phyloP scores from a whole-genome alignment of 92 coral and sea anemone species.

The Pocillopora meandrina region DNA sequence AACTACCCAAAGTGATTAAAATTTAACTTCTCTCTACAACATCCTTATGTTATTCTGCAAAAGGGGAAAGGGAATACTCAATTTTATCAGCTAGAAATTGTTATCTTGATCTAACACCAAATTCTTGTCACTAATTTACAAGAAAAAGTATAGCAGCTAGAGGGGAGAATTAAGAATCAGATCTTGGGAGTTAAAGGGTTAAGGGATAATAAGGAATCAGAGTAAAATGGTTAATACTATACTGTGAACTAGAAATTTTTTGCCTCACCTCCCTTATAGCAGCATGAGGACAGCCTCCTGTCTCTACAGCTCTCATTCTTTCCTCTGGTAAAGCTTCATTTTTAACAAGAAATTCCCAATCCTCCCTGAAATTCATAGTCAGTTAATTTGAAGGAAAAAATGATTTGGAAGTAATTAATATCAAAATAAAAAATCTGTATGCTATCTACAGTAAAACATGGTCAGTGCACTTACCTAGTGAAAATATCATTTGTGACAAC shows the following conservation, averaged over 20 bases:
- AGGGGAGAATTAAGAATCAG: too few species aligned
- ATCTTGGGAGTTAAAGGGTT: too few species aligned
- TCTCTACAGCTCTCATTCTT: conserved; percentile 72
- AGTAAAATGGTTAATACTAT: not conserved
- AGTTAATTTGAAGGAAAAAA: not conserved
- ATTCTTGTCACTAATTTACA: too few species aligned
- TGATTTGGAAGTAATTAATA: too few species aligned
- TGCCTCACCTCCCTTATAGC: conserved; percentile 67
- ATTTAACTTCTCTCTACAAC: too few species aligned
- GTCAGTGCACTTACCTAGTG: conserved; percentile 42
- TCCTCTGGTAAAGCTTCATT: conserved; percentile 74
- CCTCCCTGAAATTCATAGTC: conserved; percentile 49
- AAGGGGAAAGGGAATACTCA: too few species aligned
- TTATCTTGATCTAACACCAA: too few species aligned
- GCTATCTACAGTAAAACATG: not conserved
- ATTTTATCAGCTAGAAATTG: too few species aligned
- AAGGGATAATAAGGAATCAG: not conserved
- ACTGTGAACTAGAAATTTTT: not conserved
- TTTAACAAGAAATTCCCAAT: conserved; percentile 75
- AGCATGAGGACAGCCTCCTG: conserved; percentile 81
- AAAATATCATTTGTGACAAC: conserved; percentile 78
- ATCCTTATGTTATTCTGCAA: too few species aligned
- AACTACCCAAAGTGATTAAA: too few species aligned
- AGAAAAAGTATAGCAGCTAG: too few species aligned
- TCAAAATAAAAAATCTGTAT: not conserved